Conservation (phyloP, 1,140 invertebrate genomes). For the Idris sp. region DNA sequence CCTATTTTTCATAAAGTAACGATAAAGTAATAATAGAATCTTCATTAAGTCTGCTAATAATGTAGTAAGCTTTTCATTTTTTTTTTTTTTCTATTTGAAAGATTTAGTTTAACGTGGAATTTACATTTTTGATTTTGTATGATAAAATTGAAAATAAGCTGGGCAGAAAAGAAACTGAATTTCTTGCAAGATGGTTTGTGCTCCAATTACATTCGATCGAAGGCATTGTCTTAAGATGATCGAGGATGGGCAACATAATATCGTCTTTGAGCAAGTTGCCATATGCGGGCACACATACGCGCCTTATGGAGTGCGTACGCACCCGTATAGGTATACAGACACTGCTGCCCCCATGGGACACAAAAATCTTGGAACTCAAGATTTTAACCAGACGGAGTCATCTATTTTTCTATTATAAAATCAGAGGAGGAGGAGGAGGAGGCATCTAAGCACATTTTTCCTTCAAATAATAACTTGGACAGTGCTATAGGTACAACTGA, state of each 20-base stretch:
- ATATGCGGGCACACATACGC: constrained; percentile 67
- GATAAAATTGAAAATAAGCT: too few relatives aligned
- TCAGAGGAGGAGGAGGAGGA: too few relatives aligned
- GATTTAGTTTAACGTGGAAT: too few relatives aligned
- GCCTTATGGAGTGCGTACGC: constrained; percentile 15
- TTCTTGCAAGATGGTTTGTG: too few relatives aligned
- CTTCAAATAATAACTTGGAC: too few relatives aligned
- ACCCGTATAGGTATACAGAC: constrained; percentile 6
- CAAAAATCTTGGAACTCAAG: constrained; percentile 1
- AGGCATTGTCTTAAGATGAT: constrained; percentile 68
- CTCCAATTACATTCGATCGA: constrained; percentile 48
- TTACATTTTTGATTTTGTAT: too few relatives aligned
- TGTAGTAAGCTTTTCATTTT: not conserved
- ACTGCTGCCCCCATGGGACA: constrained; percentile 1
- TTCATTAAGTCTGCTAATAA: constrained; percentile 39
- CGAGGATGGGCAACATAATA: constrained; percentile 68
- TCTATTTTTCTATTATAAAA: constrained; percentile 31
- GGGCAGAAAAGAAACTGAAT: too few relatives aligned
- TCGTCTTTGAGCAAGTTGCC: constrained; percentile 64
- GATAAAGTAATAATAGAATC: constrained; percentile 55
- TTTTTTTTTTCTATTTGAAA: too few relatives aligned
- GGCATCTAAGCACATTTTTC: constrained; percentile 4
- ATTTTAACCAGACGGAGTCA: constrained; percentile 22
- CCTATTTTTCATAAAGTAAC: constrained; percentile 48
- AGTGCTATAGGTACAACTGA: too few relatives aligned